Percentiles rank a stretch among this genome's conserved stretches.
These are phyloP conservation scores for Epizoanthus fatuus DNA, from an alignment of 92 coral and sea anemone genomes.

Conservation along the genomic window DNA sequence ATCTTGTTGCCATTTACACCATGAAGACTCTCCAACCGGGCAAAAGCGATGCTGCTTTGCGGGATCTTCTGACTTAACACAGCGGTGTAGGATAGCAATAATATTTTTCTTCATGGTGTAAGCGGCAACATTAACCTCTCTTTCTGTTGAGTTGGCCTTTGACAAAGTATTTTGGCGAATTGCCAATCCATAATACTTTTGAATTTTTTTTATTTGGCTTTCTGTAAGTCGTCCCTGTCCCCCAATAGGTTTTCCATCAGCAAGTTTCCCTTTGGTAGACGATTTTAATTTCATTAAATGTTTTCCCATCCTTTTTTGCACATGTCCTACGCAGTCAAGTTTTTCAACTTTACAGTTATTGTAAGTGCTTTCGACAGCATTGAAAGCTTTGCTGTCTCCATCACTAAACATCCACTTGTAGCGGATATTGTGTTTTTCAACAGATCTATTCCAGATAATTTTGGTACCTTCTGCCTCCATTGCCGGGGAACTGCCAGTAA, in stretches of 20 bases:
- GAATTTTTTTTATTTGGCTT: constrained; percentile 55
- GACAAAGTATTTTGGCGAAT: constrained; percentile 67
- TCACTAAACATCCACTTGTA: constrained; percentile 72
- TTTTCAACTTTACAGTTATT: constrained; percentile 49
- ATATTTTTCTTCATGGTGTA: constrained; percentile 69
- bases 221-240: constrained; percentile 60
- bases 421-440: constrained; percentile 58
- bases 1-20: constrained; percentile 71
- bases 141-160: constrained; percentile 58
- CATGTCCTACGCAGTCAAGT: constrained; percentile 70
- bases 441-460: constrained; percentile 66
- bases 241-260: constrained; percentile 65
- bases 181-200: constrained; percentile 70
- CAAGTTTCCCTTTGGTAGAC: constrained; percentile 58
- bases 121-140: constrained; percentile 56
- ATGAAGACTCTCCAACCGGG: constrained; percentile 43
- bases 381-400: constrained; percentile 69
- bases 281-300: constrained; percentile 60
- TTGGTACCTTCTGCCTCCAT: constrained; percentile 71
- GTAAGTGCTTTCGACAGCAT: constrained; percentile 55
- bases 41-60: constrained; percentile 60
- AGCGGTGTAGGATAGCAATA: constrained; percentile 61
- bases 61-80: constrained; percentile 35
- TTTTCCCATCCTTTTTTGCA: constrained; percentile 68
- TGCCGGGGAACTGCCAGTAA: constrained; percentile 69